These are phyloP conservation scores for Cyanoderma ruficeps DNA, from an alignment of 2,113 vertebrate genomes.

Conservation along the genomic window DNA sequence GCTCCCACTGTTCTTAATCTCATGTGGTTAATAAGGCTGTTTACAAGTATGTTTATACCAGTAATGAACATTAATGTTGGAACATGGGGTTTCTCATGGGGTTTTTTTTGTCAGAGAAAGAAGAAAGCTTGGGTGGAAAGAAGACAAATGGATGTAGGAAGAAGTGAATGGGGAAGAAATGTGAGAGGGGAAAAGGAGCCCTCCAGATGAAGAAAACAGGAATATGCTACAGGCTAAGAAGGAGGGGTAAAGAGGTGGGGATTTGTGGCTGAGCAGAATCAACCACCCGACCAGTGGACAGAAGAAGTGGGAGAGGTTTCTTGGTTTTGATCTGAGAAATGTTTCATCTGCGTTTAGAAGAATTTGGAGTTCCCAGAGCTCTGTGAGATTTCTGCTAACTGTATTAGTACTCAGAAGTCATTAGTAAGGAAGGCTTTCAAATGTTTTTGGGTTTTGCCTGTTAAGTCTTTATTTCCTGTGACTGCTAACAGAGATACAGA, in stretches of 20 bases:
- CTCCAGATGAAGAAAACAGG: neutral
- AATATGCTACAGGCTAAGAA: neutral
- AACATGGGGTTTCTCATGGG: neutral
- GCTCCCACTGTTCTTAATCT: neutral
- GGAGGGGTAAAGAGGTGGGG: neutral
- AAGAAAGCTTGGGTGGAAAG: neutral
- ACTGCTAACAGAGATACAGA: neutral
- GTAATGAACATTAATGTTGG: neutral
- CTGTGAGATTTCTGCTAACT: neutral
- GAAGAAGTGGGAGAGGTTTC: neutral
- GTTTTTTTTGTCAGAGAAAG: neutral
- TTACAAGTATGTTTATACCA: neutral
- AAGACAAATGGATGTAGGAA: neutral
- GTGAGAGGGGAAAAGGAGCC: neutral
- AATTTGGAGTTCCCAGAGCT: neutral
- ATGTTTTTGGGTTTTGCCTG: neutral
- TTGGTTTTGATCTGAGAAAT: neutral
- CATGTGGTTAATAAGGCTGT: neutral
- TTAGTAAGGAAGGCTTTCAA: neutral
- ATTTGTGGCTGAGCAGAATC: neutral
- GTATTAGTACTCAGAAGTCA: neutral
- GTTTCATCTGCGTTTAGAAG: neutral
- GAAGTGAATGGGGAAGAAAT: neutral
- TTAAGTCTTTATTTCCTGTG: neutral
- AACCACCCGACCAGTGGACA: rapidly evolving